Conservation (phyloP, 35 echinoderm and acorn worm genomes). For the Holothuria glaberrima region DNA sequence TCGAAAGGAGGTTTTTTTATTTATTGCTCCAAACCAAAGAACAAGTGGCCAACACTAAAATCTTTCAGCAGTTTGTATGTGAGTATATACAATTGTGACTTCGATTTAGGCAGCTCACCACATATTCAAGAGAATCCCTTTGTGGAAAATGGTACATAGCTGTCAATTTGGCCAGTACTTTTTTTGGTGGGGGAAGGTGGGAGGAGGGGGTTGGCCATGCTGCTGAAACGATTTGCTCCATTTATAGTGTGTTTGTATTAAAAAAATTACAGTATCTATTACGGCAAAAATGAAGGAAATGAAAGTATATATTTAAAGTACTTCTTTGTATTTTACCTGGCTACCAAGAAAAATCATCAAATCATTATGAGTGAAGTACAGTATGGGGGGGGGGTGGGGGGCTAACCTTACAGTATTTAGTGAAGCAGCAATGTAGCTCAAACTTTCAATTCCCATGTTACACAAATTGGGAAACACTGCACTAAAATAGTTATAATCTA, state of each 20-base stretch:
- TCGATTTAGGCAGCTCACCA: background rate
- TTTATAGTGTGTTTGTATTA: background rate
- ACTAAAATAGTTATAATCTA: no score
- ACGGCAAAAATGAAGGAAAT: no score
- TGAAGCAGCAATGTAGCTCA: no score
- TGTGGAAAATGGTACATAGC: background rate
- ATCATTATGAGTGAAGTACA: no score
- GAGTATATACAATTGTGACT: background rate
- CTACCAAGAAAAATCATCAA: no score
- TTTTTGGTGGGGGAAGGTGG: background rate
- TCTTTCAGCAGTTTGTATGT: constrained; percentile 71
- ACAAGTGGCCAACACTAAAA: constrained; percentile 42
- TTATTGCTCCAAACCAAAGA: constrained; percentile 44
- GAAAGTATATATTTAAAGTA: no score
- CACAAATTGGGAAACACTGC: no score
- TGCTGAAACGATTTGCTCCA: background rate
- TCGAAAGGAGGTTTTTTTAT: constrained; percentile 40
- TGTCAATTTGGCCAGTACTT: background rate
- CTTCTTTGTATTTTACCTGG: no score
- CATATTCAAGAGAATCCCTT: no score
- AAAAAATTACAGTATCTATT: background rate
- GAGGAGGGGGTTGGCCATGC: background rate
- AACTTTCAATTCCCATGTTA: no score
- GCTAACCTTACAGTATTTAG: no score
- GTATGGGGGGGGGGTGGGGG: no score